Conservation (phyloP, 37 sponge, comb jelly and placozoan genomes). For the Halichondria panicea region DNA sequence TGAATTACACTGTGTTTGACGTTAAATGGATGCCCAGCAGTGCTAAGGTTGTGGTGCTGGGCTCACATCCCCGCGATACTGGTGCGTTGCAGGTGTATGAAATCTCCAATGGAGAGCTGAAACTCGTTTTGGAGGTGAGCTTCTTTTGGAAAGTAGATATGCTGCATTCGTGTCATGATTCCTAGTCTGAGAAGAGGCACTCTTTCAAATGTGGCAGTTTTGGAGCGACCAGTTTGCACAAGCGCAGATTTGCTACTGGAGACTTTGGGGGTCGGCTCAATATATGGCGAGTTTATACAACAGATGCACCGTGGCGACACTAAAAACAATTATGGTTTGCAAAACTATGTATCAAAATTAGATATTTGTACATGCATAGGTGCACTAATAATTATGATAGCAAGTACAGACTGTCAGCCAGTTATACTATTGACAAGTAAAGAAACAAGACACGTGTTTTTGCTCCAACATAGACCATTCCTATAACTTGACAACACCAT, state of each 20-base stretch:
- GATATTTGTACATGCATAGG: neutral
- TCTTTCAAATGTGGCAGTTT: constrained; percentile 97
- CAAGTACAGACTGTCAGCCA: neutral
- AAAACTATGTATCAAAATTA: neutral
- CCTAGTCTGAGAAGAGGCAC: constrained; percentile 84
- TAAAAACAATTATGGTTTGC: neutral
- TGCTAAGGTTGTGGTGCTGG: constrained; percentile 92
- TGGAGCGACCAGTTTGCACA: constrained; percentile 87
- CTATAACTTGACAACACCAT: too few relatives aligned
- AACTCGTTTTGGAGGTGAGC: constrained; percentile 71
- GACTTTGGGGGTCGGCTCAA: constrained; percentile 89
- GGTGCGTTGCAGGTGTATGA: constrained; percentile 98
- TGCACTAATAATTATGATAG: neutral
- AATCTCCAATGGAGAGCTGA: constrained; percentile 81
- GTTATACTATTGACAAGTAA: too few relatives aligned
- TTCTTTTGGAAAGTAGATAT: constrained; percentile 14
- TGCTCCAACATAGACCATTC: too few relatives aligned
- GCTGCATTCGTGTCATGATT: neutral
- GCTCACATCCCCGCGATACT: constrained; percentile 92
- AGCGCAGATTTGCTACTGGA: constrained; percentile 94
- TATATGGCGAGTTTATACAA: constrained; percentile 73
- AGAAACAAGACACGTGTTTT: too few relatives aligned
- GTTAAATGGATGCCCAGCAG: constrained; percentile 97
- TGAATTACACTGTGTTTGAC: constrained; percentile 93
- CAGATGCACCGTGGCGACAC: neutral